A percentile compares a stretch with the other conserved stretches of the same genome.
phyloP scores from a whole-genome alignment of 2,797 vertebrate species.

The Tangara arthus region DNA sequence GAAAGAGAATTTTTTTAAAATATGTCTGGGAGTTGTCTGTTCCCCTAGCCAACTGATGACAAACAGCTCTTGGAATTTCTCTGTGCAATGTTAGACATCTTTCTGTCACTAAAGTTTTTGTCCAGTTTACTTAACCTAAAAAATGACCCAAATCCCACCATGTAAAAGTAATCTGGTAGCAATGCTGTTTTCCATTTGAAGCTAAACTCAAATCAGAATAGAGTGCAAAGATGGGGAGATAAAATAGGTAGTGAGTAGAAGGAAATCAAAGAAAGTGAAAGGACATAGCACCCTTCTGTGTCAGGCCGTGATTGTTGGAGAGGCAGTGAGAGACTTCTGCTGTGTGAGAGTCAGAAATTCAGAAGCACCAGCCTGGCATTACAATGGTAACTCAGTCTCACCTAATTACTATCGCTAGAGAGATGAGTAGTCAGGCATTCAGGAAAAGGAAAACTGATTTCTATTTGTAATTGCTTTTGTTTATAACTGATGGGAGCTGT shows the following conservation, averaged over 20 bases:
- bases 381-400: neutral
- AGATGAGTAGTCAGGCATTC: neutral
- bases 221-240: neutral
- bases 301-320: neutral
- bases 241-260: neutral
- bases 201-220: neutral
- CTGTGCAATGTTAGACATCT: neutral
- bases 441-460: neutral
- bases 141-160: neutral
- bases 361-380: neutral
- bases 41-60: neutral
- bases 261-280: neutral
- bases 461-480: neutral
- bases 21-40: neutral
- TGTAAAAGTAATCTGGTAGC: neutral
- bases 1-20: neutral
- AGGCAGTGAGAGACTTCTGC: neutral
- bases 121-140: neutral
- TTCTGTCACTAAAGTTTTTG: neutral
- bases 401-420: neutral
- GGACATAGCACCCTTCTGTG: neutral
- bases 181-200: neutral
- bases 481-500: neutral
- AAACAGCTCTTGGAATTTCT: constrained; percentile 18
- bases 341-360: neutral